phyloP scores from a whole-genome alignment of 2,113 vertebrate species.

The Varanus salvator region DNA sequence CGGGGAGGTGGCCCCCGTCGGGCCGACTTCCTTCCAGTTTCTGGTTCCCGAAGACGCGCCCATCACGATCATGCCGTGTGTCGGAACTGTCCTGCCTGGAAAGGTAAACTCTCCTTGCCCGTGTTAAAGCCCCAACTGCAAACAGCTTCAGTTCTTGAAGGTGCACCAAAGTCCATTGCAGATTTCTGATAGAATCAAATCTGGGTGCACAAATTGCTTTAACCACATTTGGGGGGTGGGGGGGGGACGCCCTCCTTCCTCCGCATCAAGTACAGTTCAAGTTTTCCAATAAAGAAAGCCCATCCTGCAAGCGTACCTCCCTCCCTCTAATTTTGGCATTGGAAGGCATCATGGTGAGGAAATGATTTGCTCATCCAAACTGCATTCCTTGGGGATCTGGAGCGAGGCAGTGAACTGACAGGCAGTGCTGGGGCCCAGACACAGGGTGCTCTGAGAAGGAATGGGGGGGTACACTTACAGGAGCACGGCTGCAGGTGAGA shows the following conservation, averaged over 20 bases:
- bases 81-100: constrained; percentile 82
- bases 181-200: too few species aligned
- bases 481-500: too few species aligned
- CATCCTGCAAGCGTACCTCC: not conserved
- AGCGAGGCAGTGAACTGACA: not conserved
- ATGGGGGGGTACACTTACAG: too few species aligned
- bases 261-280: not conserved
- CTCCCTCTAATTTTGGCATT: not conserved
- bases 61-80: constrained; percentile 81
- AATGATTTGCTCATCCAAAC: not conserved
- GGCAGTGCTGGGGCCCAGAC: not conserved
- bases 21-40: constrained; percentile 86
- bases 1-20: constrained; percentile 55
- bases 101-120: constrained; percentile 69
- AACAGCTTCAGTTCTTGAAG: not conserved
- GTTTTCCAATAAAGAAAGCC: not conserved
- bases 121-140: not conserved
- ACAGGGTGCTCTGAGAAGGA: not conserved
- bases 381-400: not conserved
- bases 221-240: too few species aligned
- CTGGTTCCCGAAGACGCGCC: constrained; percentile 74
- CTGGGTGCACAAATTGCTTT: not conserved
- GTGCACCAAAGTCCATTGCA: not conserved
- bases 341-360: not conserved
- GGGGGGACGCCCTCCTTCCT: not conserved